Evolutionary conservation across 2,113 vertebrate genomes (phyloP), one percentile per base, ranked within the genome.

Genomic region (Scalopus aquaticus): DNA sequence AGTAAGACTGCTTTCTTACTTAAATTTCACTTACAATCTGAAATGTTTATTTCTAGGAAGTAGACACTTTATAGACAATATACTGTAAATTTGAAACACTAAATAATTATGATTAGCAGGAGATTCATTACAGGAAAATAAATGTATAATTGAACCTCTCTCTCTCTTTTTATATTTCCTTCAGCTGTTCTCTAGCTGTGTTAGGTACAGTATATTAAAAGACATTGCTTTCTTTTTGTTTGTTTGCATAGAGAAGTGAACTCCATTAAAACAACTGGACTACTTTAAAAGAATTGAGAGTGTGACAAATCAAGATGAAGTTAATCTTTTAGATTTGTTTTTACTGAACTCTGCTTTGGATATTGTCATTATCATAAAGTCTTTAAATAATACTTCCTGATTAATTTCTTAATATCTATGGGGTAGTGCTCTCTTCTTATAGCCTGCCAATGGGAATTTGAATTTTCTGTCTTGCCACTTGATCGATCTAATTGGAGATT

Each of bases 111-210:
- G 86, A 93, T 87, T 86, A 96, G 44, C 42, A 70, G 67, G 83
- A 86, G 28, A 46, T 92, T 96, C 44, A 42, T 91, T 95, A 86
- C 9, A 90, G 73, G 49, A 95, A 91, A 95, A 83, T 74, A 95
- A 82, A 73, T 73, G 35, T 37, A 3, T 74, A 70, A 32, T 58
- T 79, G 35, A 78, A 58, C 64, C n/a, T n/a, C 24, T 82, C 24
- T 79, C 15, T 37, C 8, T 62, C 65, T 62, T 70, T 81, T 84
- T 5, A 58, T 56, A 4, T 88, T 82, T 67, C 20, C 42, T 79
- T 70, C 6, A 64, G 37, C n/a, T 85, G 3, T 85, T 90, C 24
- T 95, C 32, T 76, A 72, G 79, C 35, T 92, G 28, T 69, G 6
- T 91, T 67, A 73, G 54, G 19, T 94, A 35, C 65, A 13, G 65